Conservation (phyloP, 2,113 vertebrate species). For the Panthera leo region DNA sequence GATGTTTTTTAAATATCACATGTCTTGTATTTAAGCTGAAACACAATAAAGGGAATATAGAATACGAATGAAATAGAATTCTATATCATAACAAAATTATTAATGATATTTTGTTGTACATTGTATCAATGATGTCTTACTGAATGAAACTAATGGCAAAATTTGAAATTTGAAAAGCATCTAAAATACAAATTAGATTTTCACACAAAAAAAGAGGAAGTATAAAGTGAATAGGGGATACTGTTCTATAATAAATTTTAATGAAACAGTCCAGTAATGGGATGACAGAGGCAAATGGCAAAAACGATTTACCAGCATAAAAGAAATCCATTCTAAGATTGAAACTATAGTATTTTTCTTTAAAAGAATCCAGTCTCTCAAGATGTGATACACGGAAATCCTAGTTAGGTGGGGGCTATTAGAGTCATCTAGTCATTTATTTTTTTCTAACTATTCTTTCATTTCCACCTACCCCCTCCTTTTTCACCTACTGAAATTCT, state of each 20-base stretch:
- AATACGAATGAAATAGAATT: background rate
- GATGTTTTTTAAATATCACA: background rate
- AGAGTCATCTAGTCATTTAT: background rate
- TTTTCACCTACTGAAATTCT: background rate
- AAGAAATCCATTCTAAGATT: background rate
- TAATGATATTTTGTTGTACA: background rate
- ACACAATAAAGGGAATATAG: background rate
- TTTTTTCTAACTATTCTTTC: background rate
- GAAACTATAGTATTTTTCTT: background rate
- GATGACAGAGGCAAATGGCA: background rate
- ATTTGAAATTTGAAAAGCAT: background rate
- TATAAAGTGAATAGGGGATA: background rate
- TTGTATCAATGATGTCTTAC: background rate
- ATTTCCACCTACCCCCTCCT: background rate
- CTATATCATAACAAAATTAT: background rate
- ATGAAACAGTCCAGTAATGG: background rate
- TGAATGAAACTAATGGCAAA: background rate
- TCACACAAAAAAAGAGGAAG: background rate
- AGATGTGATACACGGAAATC: background rate
- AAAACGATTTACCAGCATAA: background rate
- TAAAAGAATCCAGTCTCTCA: background rate
- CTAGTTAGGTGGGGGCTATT: background rate
- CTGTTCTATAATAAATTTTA: constrained; percentile 11
- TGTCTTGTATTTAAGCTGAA: background rate
- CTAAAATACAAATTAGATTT: background rate